A percentile compares a stretch with the other conserved stretches of the same genome.
Conservation (phyloP, 1,140 invertebrate genomes). For the Nymphalis io region DNA sequence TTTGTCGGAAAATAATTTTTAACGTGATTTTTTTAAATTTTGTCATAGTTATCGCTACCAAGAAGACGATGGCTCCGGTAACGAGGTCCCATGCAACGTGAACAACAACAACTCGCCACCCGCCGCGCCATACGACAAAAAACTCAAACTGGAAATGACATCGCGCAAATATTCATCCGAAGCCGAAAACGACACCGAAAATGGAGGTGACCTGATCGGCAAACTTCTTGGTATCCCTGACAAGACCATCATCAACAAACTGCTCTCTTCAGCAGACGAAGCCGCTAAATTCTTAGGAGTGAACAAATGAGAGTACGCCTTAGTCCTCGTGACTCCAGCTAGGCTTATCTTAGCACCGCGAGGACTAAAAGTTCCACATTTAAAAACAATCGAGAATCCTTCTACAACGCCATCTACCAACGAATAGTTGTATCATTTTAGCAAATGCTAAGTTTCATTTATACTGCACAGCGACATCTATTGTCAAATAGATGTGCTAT, state of each 20-base stretch:
- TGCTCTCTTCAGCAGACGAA: slow-evolving; percentile 91
- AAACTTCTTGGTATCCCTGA: slow-evolving; percentile 94
- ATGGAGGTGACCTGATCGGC: slow-evolving; percentile 90
- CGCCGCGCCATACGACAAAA: slow-evolving; percentile 74
- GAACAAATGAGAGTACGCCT: slow-evolving; percentile 83
- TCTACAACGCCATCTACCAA: slow-evolving; percentile 66
- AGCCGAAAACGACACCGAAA: slow-evolving; percentile 79
- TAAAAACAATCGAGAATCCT: slow-evolving; percentile 25
- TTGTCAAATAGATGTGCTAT: slow-evolving; percentile 20
- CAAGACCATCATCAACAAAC: slow-evolving; percentile 92
- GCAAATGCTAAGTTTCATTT: not conserved
- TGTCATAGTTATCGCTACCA: slow-evolving; percentile 63
- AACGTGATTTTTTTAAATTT: slow-evolving; percentile 27
- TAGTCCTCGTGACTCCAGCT: slow-evolving; percentile 76
- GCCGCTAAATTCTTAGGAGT: slow-evolving; percentile 93
- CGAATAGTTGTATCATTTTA: slow-evolving; percentile 24
- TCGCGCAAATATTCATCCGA: slow-evolving; percentile 76
- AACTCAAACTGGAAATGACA: slow-evolving; percentile 79
- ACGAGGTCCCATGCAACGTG: slow-evolving; percentile 77
- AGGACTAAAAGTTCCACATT: slow-evolving; percentile 65
- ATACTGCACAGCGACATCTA: slow-evolving; percentile 25
- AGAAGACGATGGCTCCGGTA: slow-evolving; percentile 71
- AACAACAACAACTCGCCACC: slow-evolving; percentile 80
- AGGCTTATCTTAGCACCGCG: slow-evolving; percentile 71
- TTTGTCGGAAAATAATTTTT: not conserved